phyloP scores from a whole-genome alignment of 2,888 invertebrate genomes.

The Meloe dianella region DNA sequence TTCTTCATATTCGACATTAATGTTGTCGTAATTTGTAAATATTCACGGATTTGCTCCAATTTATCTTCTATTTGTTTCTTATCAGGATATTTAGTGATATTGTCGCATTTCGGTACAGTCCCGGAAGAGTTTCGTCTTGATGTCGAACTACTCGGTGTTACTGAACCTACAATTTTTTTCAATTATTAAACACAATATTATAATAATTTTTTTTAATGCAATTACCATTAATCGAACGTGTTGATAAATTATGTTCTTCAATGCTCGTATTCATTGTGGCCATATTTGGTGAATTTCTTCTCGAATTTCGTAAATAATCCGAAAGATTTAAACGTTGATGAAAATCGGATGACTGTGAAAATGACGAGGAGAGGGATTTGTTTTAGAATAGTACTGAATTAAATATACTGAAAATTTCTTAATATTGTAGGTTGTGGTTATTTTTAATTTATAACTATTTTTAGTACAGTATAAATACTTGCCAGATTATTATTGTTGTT shows the following conservation, averaged over 20 bases:
- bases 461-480: conserved; percentile 32
- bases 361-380: conserved; percentile 25
- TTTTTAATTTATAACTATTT: conserved; percentile 1
- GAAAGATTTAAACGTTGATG: conserved; percentile 39
- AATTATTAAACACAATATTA: no score
- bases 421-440: background rate
- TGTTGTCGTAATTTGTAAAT: conserved; percentile 72
- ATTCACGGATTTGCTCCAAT: conserved; percentile 74
- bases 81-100: conserved; percentile 65
- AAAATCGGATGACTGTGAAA: conserved; percentile 48
- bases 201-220: background rate
- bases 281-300: conserved; percentile 45
- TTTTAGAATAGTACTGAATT: conserved; percentile 26
- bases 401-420: conserved; percentile 13
- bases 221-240: conserved; percentile 18
- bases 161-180: conserved; percentile 47
- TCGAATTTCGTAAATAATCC: conserved; percentile 46
- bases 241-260: conserved; percentile 33
- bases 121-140: conserved; percentile 55
- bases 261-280: conserved; percentile 43
- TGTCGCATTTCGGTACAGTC: conserved; percentile 57
- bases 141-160: conserved; percentile 51
- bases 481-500: conserved; percentile 51
- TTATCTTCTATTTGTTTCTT: conserved; percentile 73
- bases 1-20: conserved; percentile 74